Percentiles rank a stretch among this genome's conserved stretches.
Evolutionary conservation across 2,888 invertebrate species (phyloP).

Genomic region (Cataglyphis altisquamis): DNA sequence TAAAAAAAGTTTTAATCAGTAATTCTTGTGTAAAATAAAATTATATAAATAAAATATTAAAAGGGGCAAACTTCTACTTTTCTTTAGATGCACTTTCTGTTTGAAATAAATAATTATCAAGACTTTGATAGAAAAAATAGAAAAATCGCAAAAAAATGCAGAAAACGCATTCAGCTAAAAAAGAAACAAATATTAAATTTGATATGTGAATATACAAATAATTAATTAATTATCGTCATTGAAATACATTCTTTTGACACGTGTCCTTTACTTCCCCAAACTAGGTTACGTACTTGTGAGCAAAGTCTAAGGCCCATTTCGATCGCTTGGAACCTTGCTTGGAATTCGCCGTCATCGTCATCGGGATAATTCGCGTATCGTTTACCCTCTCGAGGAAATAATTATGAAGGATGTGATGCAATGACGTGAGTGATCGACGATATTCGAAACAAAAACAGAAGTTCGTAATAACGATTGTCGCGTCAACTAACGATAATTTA

Average conservation of each 20-base stretch:
- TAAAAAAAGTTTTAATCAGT: background rate
- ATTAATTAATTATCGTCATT: background rate
- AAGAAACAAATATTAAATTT: background rate
- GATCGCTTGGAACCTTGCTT: slow-evolving; percentile 80
- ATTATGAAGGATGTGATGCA: background rate
- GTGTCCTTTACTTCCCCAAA: background rate
- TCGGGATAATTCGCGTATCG: background rate
- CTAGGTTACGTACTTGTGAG: slow-evolving; percentile 81
- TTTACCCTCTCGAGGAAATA: background rate
- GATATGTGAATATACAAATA: background rate
- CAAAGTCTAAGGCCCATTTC: slow-evolving; percentile 83
- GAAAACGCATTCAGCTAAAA: background rate
- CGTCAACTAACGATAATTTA: background rate
- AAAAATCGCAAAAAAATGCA: background rate
- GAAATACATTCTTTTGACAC: background rate
- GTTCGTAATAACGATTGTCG: background rate
- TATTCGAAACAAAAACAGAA: background rate
- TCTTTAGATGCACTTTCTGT: background rate
- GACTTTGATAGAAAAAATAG: background rate
- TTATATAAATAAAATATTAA: background rate
- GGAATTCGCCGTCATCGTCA: slow-evolving; percentile 67
- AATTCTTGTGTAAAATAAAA: background rate
- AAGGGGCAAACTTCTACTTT: background rate
- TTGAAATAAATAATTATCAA: background rate
- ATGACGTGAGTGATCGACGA: slow-evolving; percentile 20